A percentile compares a stretch with the other conserved stretches of the same genome.
Evolutionary conservation across 2,113 vertebrate species (phyloP).

Genomic region (Anolis carolinensis): DNA sequence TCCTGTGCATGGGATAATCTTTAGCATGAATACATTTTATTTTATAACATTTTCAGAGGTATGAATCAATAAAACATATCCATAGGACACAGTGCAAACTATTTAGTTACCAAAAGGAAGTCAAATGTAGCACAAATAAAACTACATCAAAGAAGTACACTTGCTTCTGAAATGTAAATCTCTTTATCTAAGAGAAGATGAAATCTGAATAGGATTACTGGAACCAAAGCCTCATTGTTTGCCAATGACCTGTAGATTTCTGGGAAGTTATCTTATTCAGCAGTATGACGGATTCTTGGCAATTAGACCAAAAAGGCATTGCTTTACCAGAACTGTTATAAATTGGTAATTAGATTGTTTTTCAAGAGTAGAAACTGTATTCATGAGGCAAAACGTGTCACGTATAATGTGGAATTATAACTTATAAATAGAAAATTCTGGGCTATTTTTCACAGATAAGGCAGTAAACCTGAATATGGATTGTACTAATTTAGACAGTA

Average conservation of each 20-base stretch:
- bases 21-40: background rate
- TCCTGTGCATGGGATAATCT: background rate
- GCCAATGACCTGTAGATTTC: constrained; percentile 19
- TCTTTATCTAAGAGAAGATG: background rate
- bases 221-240: constrained; percentile 24
- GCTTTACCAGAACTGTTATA: constrained; percentile 29
- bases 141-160: background rate
- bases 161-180: background rate
- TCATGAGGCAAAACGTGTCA: background rate
- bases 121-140: background rate
- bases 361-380: background rate
- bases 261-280: constrained; percentile 28
- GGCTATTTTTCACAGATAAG: background rate
- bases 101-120: background rate
- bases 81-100: background rate
- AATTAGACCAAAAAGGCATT: constrained; percentile 14
- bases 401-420: background rate
- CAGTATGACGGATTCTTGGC: constrained; percentile 21
- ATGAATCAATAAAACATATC: background rate
- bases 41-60: background rate
- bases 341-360: constrained; percentile 29
- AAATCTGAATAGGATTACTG: constrained; percentile 8
- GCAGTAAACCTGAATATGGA: background rate
- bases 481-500: background rate
- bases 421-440: background rate